Evolutionary conservation across 2,888 invertebrate species (phyloP).

Genomic region (Acleris sparsana): DNA sequence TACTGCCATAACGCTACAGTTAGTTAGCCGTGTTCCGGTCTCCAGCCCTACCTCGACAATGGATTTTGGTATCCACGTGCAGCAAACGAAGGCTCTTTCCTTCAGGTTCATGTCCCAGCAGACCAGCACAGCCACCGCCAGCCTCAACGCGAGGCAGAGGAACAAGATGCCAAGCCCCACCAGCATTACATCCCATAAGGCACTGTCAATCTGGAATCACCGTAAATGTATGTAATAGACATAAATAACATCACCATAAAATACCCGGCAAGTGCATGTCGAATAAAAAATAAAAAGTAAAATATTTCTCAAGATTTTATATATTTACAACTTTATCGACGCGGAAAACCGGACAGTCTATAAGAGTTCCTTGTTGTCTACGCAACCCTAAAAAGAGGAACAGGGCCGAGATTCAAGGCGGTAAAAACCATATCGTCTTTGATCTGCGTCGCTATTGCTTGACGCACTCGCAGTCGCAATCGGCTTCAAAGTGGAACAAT

Average conservation of each 20-base stretch:
- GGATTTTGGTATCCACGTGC: constrained; percentile 88
- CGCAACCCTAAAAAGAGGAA: no score
- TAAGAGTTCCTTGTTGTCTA: no score
- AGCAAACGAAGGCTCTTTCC: constrained; percentile 85
- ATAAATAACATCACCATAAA: not conserved
- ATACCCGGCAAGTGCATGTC: not conserved
- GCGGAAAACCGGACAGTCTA: no score
- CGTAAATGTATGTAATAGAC: not conserved
- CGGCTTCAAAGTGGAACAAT: no score
- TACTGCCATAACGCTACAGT: no score
- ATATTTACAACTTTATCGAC: no score
- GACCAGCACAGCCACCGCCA: constrained; percentile 56
- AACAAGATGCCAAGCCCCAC: constrained; percentile 67
- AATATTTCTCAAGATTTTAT: no score
- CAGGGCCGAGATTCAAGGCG: no score
- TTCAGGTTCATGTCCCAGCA: constrained; percentile 78
- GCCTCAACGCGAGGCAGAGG: constrained; percentile 60
- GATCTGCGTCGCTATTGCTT: no score
- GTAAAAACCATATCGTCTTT: no score
- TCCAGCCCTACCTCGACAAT: constrained; percentile 84
- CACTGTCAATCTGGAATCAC: constrained; percentile 57
- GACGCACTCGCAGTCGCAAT: no score
- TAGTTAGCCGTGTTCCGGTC: no score
- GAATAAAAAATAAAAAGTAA: not conserved
- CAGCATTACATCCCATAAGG: constrained; percentile 56